Conservation (phyloP, 2,888 invertebrate genomes). For the Drosophila engyochracea region DNA sequence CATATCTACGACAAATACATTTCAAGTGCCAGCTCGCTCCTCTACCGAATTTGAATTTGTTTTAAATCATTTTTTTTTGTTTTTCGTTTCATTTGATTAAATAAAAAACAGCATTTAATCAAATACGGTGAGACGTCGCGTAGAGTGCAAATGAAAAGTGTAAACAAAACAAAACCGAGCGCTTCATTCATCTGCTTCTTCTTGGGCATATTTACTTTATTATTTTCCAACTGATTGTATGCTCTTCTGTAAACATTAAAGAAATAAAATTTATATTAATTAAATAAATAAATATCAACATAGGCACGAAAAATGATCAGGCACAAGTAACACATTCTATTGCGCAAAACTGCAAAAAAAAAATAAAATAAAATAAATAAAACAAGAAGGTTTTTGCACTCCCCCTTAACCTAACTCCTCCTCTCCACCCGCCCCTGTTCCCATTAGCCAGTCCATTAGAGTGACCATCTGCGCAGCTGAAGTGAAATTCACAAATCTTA, state of each 20-base stretch:
- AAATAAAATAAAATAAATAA: too few relatives aligned
- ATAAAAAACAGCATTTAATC: conserved; percentile 74
- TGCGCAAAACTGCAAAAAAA: conserved; percentile 55
- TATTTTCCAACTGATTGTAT: conserved; percentile 14
- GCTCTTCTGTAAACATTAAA: conserved; percentile 40
- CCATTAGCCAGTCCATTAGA: neutral
- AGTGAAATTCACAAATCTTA: conserved; percentile 31
- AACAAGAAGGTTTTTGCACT: conserved; percentile 13
- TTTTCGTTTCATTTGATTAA: conserved; percentile 67
- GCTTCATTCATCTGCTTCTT: conserved; percentile 35
- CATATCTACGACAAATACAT: neutral
- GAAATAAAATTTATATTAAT: conserved; percentile 70
- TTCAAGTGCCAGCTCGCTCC: neutral
- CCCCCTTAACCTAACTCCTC: neutral
- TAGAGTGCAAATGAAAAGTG: conserved; percentile 57
- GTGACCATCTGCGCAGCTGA: conserved; percentile 14
- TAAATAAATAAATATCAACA: conserved; percentile 63
- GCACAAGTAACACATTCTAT: conserved; percentile 66
- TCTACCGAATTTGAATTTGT: conserved; percentile 25
- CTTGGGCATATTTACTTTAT: conserved; percentile 7
- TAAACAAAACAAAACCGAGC: conserved; percentile 42
- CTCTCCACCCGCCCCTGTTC: neutral
- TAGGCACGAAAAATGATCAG: conserved; percentile 25
- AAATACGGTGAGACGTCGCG: conserved; percentile 45
- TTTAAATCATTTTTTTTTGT: neutral